Conservation (phyloP, 1,140 invertebrate species). For the Sycobia sp. region DNA sequence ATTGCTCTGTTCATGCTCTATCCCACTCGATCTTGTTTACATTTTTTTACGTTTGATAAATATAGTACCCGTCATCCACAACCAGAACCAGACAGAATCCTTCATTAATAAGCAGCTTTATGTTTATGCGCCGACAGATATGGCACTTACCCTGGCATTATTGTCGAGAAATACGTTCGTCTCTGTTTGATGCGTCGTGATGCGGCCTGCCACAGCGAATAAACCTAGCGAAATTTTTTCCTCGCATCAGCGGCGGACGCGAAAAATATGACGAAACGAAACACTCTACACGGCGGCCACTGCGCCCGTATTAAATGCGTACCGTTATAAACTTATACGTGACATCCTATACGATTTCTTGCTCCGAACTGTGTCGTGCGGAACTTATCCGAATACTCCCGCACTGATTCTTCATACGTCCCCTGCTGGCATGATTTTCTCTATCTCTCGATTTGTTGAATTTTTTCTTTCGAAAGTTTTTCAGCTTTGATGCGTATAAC, state of each 20-base stretch:
- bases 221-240: background rate
- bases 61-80: no score
- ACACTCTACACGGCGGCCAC: background rate
- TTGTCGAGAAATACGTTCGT: background rate
- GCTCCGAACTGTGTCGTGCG: no score
- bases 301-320: slow-evolving; percentile 21
- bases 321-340: slow-evolving; percentile 3
- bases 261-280: background rate
- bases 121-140: background rate
- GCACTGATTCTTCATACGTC: no score
- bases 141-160: slow-evolving; percentile 32
- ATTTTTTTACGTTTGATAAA: slow-evolving; percentile 24
- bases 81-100: background rate
- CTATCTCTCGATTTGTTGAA: no score
- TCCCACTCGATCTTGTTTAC: slow-evolving; percentile 31
- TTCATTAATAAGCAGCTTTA: no score
- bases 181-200: background rate
- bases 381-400: no score
- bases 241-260: background rate
- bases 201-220: no score
- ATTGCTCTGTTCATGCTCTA: background rate
- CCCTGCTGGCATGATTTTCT: no score
- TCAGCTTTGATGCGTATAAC: no score
- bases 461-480: no score
- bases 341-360: no score